Conservation (phyloP, 1,140 invertebrate species). For the Euura saliciscinereae region DNA sequence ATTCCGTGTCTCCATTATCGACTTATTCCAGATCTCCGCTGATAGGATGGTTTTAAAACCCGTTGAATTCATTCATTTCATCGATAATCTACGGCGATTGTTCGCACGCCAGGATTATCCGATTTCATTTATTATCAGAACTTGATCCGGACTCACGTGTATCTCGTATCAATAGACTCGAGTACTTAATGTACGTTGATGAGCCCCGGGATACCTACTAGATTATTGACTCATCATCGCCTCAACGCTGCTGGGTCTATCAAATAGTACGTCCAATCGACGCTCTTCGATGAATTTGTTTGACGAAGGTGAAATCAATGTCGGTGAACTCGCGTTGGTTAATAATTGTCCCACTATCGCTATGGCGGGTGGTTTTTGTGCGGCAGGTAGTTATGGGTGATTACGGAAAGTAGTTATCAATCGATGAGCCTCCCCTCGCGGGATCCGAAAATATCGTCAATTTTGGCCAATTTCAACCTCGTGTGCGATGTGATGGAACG, state of each 20-base stretch:
- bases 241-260: not conserved
- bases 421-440: not conserved
- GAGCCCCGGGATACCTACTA: not conserved
- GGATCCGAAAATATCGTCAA: not conserved
- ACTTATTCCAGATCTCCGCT: not conserved
- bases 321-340: not conserved
- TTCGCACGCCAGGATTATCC: not conserved
- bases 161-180: too few relatives aligned
- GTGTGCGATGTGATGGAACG: not conserved
- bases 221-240: not conserved
- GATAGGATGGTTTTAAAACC: not conserved
- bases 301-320: not conserved
- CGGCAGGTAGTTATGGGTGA: not conserved
- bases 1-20: not conserved
- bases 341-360: not conserved
- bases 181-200: not conserved
- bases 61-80: not conserved
- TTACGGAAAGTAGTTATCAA: not conserved
- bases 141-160: too few relatives aligned
- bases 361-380: not conserved
- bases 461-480: not conserved
- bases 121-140: too few relatives aligned
- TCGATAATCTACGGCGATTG: not conserved
- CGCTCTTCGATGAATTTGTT: not conserved
- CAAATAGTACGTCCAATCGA: not conserved